phyloP scores from a whole-genome alignment of 2,797 vertebrate species.

The Spinus olivaceus region DNA sequence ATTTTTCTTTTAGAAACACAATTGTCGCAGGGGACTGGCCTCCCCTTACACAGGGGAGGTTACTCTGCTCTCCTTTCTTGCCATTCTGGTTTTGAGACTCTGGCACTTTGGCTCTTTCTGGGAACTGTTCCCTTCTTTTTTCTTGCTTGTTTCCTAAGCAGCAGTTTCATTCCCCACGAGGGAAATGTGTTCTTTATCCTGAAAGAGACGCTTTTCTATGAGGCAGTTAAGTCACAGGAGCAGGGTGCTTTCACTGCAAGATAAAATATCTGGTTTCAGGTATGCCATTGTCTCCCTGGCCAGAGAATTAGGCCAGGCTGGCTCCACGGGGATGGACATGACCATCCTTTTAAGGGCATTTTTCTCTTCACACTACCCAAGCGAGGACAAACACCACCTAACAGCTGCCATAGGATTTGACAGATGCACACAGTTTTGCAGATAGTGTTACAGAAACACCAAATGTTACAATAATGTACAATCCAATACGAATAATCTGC shows the following conservation, averaged over 20 bases:
- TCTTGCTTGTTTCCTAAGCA: background rate
- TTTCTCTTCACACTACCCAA: background rate
- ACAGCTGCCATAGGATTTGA: background rate
- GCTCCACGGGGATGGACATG: background rate
- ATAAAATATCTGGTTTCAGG: background rate
- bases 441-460: slow-evolving; percentile 16
- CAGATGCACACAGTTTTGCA: background rate
- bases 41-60: background rate
- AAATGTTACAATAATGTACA: background rate
- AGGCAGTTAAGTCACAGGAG: background rate
- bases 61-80: background rate
- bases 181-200: background rate
- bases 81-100: background rate
- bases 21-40: background rate
- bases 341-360: background rate
- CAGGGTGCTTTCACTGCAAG: accelerated
- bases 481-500: background rate
- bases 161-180: background rate
- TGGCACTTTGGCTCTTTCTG: background rate
- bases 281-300: background rate
- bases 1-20: background rate
- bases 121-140: background rate
- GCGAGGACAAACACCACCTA: background rate
- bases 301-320: background rate
- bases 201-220: background rate